These are phyloP conservation scores for Caenorhabditis inopinata DNA, from an alignment of 1,140 invertebrate genomes.

Conservation along the genomic window DNA sequence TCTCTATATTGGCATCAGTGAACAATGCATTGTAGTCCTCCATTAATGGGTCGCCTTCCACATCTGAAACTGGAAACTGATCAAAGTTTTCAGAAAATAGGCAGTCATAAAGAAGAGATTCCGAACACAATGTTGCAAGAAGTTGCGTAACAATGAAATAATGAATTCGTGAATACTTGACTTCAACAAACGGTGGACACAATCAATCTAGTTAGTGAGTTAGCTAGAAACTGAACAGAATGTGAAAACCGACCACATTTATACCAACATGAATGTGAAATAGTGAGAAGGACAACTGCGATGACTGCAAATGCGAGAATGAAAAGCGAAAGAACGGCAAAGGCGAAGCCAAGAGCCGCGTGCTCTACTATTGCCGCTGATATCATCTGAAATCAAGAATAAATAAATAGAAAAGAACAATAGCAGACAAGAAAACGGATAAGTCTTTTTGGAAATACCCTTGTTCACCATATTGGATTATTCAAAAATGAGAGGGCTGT, in stretches of 20 bases:
- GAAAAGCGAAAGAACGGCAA: conserved; percentile 41
- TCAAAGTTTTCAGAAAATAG: neutral
- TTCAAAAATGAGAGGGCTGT: no score
- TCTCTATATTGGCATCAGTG: neutral
- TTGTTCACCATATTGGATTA: no score
- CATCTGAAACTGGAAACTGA: conserved; percentile 19
- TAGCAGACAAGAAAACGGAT: no score
- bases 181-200: neutral
- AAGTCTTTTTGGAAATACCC: no score
- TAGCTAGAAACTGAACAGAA: conserved; percentile 5
- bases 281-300: conserved; percentile 41
- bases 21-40: conserved; percentile 31
- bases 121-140: no score
- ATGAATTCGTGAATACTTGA: neutral
- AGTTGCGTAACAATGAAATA: neutral
- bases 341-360: conserved; percentile 43
- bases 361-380: conserved; percentile 39
- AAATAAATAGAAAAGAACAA: no score
- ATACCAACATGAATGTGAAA: conserved; percentile 42
- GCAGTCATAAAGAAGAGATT: no score
- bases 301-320: conserved; percentile 39
- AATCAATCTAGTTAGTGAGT: neutral
- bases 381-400: conserved; percentile 28
- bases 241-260: conserved; percentile 36
- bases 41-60: conserved; percentile 25